These are phyloP conservation scores for Harlomillsia oculata DNA, from an alignment of 1,140 invertebrate genomes.

Conservation along the genomic window DNA sequence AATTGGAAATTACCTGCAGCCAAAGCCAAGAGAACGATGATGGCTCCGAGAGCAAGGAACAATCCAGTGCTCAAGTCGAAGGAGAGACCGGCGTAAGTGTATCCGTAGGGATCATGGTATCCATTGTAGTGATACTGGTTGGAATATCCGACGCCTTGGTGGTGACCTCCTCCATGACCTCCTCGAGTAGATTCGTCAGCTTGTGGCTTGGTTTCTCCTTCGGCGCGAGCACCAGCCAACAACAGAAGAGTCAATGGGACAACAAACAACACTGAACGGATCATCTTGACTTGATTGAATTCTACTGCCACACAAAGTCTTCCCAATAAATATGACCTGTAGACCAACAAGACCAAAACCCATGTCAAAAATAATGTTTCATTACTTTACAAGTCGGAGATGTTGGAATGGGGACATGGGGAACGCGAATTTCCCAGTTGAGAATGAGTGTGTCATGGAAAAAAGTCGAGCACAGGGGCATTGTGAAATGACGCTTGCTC, in stretches of 20 bases:
- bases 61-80: slow-evolving; percentile 35
- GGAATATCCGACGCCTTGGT: slow-evolving; percentile 24
- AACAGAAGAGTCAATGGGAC: slow-evolving; percentile 34
- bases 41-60: slow-evolving; percentile 36
- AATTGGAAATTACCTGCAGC: slow-evolving; percentile 30
- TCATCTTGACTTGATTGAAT: slow-evolving; percentile 29
- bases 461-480: too few species aligned
- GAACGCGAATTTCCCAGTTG: too few species aligned
- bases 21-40: slow-evolving; percentile 36
- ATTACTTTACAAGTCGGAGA: too few species aligned
- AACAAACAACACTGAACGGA: slow-evolving; percentile 31
- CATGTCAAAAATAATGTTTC: too few species aligned
- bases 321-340: too few species aligned
- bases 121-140: slow-evolving; percentile 36
- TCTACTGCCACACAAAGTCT: neutral
- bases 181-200: slow-evolving; percentile 32
- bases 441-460: too few species aligned
- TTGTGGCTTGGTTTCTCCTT: slow-evolving; percentile 21
- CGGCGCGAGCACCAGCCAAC: slow-evolving; percentile 32
- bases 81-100: slow-evolving; percentile 35
- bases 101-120: slow-evolving; percentile 37
- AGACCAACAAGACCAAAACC: too few species aligned
- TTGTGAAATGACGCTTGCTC: too few species aligned
- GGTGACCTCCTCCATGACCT: slow-evolving; percentile 12
- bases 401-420: too few species aligned